Evolutionary conservation across 2,797 vertebrate species (phyloP).

Genomic region (Cyclura pinguis): DNA sequence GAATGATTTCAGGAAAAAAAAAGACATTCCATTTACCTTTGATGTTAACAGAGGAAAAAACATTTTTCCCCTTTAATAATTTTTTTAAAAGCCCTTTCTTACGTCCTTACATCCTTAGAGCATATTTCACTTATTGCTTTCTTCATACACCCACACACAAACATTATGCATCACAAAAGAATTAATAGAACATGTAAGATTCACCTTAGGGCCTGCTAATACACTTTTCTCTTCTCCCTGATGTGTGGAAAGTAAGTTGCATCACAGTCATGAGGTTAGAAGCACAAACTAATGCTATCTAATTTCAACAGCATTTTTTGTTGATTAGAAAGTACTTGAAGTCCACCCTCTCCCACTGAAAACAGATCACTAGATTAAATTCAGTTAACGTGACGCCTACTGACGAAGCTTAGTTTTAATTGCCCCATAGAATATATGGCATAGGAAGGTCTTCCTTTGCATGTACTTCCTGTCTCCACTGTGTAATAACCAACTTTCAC

Average conservation of each 20-base stretch:
- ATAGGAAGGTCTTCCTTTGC: neutral
- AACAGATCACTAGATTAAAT: neutral
- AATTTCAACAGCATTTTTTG: neutral
- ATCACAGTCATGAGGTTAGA: neutral
- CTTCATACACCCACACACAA: neutral
- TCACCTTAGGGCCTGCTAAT: too few species aligned
- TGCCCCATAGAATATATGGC: neutral
- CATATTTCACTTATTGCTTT: neutral
- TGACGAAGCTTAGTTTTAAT: neutral
- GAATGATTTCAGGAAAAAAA: neutral
- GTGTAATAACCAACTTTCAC: neutral
- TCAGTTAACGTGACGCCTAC: neutral
- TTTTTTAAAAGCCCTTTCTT: neutral
- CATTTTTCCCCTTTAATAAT: neutral
- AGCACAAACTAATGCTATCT: neutral
- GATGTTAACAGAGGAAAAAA: neutral
- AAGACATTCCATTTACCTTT: neutral
- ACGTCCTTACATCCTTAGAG: neutral
- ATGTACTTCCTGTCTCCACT: neutral
- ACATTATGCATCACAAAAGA: neutral
- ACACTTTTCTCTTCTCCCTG: neutral
- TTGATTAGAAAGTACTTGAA: neutral
- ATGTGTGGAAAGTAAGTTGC: neutral
- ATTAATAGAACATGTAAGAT: too few species aligned
- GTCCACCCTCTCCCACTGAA: too few species aligned